phyloP scores from a whole-genome alignment of 2,888 invertebrate genomes.

The Chorisops tibialis region DNA sequence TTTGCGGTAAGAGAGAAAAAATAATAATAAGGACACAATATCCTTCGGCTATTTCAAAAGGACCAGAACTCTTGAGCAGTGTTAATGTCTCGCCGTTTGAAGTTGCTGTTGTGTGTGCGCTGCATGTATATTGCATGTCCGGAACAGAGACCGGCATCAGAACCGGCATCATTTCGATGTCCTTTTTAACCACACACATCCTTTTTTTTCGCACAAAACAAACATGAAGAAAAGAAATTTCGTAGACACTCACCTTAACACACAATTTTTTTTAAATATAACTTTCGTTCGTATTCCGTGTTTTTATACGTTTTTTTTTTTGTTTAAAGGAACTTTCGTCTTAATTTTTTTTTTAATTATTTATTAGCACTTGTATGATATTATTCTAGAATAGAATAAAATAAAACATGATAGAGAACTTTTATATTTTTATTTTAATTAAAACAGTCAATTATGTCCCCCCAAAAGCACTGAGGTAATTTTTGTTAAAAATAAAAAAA shows the following conservation, averaged over 20 bases:
- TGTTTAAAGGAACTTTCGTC: neutral
- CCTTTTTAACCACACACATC: constrained; percentile 22
- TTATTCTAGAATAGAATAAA: constrained; percentile 4
- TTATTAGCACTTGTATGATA: neutral
- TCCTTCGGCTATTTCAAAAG: constrained; percentile 18
- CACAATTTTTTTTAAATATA: neutral
- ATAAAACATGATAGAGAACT: neutral
- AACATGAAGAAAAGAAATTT: neutral
- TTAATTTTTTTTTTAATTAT: neutral
- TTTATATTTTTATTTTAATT: too few relatives aligned
- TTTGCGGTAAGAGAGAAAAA: too few relatives aligned
- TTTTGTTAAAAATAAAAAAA: neutral
- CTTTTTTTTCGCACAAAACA: constrained; percentile 10
- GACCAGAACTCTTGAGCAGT: constrained; percentile 12
- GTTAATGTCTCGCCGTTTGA: constrained; percentile 4
- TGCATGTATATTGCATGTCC: neutral
- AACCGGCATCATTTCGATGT: constrained; percentile 10
- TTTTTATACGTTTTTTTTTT: constrained; percentile 4
- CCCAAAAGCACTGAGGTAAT: constrained; percentile 4
- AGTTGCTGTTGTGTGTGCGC: neutral
- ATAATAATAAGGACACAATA: constrained; percentile 20
- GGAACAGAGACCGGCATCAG: constrained; percentile 3
- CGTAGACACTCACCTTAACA: constrained; percentile 19
- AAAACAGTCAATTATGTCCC: neutral
- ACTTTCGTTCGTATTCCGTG: neutral